Conservation (phyloP, 2,888 invertebrate genomes). For the Taenaris catops region DNA sequence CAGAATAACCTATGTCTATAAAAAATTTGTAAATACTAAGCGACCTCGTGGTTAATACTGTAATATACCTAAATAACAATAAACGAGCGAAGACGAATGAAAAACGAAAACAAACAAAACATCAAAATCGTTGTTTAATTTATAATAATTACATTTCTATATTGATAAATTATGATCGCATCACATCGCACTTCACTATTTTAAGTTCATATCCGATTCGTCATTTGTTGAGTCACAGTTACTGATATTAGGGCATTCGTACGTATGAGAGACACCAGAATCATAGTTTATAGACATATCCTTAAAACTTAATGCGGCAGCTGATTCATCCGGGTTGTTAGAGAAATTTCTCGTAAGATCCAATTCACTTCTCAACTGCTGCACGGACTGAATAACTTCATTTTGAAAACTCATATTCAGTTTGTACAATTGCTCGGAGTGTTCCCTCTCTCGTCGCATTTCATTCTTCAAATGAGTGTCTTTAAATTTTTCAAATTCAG, state of each 20-base stretch:
- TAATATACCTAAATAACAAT: too few relatives aligned
- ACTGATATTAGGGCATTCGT: slow-evolving; percentile 10
- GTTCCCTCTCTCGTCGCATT: slow-evolving; percentile 59
- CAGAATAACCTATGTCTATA: too few relatives aligned
- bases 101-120: too few relatives aligned
- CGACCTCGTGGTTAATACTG: too few relatives aligned
- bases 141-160: too few relatives aligned
- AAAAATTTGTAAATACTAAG: too few relatives aligned
- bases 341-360: slow-evolving; percentile 54
- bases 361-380: slow-evolving; percentile 61
- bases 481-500: slow-evolving; percentile 66
- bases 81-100: too few relatives aligned
- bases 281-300: slow-evolving; percentile 52
- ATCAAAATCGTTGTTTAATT: too few relatives aligned
- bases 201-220: slow-evolving; percentile 1
- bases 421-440: slow-evolving; percentile 67
- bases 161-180: too few relatives aligned
- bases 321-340: slow-evolving; percentile 38
- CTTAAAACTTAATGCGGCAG: slow-evolving; percentile 31
- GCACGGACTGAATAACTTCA: slow-evolving; percentile 66
- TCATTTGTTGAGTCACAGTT: slow-evolving; percentile 13
- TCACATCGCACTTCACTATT: not conserved
- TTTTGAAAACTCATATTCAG: slow-evolving; percentile 70
- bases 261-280: slow-evolving; percentile 25
- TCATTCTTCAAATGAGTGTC: slow-evolving; percentile 65